These are phyloP conservation scores for Dicrurus megarhynchus DNA, from an alignment of 2,113 vertebrate species.

Conservation along the genomic window DNA sequence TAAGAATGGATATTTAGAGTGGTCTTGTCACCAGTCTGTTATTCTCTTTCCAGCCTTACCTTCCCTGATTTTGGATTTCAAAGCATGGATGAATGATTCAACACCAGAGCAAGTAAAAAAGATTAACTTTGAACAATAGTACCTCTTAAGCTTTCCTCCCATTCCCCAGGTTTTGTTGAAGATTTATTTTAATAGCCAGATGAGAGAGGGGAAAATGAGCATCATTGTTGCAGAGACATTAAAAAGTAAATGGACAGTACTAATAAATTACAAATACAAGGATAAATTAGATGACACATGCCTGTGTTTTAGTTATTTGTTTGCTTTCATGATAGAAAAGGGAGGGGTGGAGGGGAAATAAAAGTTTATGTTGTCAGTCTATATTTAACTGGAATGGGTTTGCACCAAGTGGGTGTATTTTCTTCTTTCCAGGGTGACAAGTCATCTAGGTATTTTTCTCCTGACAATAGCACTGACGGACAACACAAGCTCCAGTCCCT, in stretches of 20 bases:
- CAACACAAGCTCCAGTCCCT: neutral
- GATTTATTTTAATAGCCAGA: slow-evolving; percentile 51
- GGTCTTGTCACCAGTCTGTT: neutral
- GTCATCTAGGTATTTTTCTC: neutral
- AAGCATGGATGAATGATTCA: neutral
- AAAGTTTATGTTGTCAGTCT: neutral
- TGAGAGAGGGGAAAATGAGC: slow-evolving; percentile 3
- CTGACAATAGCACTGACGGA: neutral
- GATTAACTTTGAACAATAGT: neutral
- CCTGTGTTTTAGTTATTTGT: neutral
- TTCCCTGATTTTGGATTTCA: neutral
- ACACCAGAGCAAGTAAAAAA: neutral
- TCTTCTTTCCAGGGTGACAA: slow-evolving; percentile 36
- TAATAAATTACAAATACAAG: slow-evolving; percentile 52
- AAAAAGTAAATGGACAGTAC: slow-evolving; percentile 42
- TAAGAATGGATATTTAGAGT: slow-evolving; percentile 37
- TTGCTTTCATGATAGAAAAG: neutral
- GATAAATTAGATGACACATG: slow-evolving; percentile 46
- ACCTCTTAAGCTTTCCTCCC: neutral
- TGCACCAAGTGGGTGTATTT: neutral
- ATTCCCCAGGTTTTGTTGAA: slow-evolving; percentile 12
- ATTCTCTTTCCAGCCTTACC: neutral
- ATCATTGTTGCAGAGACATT: neutral
- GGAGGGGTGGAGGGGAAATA: neutral
- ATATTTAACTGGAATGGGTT: slow-evolving; percentile 38